phyloP scores from a whole-genome alignment of 2,113 vertebrate genomes.

The Leucopternis melanops region DNA sequence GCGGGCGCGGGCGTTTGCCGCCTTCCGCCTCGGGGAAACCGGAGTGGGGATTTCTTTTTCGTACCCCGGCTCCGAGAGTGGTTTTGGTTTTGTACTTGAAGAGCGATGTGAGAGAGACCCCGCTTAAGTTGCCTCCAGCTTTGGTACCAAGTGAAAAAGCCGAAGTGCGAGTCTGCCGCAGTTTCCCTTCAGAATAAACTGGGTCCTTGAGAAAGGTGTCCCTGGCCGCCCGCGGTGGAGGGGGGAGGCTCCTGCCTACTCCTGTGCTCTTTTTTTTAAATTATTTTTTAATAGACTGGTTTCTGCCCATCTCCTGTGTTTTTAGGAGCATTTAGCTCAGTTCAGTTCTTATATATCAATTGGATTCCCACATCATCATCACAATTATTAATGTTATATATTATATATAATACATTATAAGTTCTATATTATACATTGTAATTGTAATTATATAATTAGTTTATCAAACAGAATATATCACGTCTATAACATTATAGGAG shows the following conservation, averaged over 20 bases:
- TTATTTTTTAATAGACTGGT: not conserved
- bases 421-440: not conserved
- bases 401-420: not conserved
- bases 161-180: rapidly evolving
- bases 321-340: not conserved
- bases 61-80: rapidly evolving
- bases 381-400: too few species aligned
- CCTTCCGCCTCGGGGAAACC: too few species aligned
- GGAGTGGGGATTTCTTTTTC: rapidly evolving
- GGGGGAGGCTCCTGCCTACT: not conserved
- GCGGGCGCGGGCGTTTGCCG: not conserved
- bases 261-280: not conserved
- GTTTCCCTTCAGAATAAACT: rapidly evolving
- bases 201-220: not conserved
- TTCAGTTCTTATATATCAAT: not conserved
- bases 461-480: not conserved
- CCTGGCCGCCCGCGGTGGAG: not conserved
- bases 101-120: rapidly evolving
- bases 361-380: not conserved
- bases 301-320: not conserved
- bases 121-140: rapidly evolving
- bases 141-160: rapidly evolving
- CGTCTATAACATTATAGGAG: not conserved
- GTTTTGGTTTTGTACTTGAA: rapidly evolving
- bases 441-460: not conserved